A percentile compares a stretch with the other conserved stretches of the same genome.
phyloP scores from a whole-genome alignment of 2,888 invertebrate species.

The Campaea margaritaria region DNA sequence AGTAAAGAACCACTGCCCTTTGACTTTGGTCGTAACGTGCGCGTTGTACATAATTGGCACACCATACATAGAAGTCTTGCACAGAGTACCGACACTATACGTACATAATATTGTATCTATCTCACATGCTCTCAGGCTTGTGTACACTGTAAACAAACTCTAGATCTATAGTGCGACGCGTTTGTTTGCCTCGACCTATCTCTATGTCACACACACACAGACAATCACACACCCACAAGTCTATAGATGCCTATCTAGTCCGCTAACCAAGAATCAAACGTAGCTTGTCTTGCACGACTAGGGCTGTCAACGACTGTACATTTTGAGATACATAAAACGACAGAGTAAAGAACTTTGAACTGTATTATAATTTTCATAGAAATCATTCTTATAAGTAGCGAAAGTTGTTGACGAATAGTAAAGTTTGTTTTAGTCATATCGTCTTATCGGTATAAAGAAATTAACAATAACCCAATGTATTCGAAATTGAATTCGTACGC shows the following conservation, averaged over 20 bases:
- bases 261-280: conserved; percentile 23
- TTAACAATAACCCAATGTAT: neutral
- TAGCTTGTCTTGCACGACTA: conserved; percentile 26
- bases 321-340: neutral
- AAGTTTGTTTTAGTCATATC: too few relatives aligned
- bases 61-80: conserved; percentile 17
- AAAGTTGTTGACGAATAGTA: too few relatives aligned
- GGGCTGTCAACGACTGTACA: conserved; percentile 14
- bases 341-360: neutral
- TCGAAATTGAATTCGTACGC: conserved; percentile 5
- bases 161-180: conserved; percentile 41
- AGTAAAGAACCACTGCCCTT: conserved; percentile 21
- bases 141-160: conserved; percentile 54
- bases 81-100: conserved; percentile 10
- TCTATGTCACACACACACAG: conserved; percentile 36
- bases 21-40: conserved; percentile 5
- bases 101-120: conserved; percentile 18
- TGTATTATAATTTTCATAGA: neutral
- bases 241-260: conserved; percentile 41
- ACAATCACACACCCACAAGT: conserved; percentile 26
- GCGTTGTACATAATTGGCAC: conserved; percentile 31
- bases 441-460: too few relatives aligned
- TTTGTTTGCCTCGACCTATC: conserved; percentile 63
- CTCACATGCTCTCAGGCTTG: conserved; percentile 16
- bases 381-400: too few relatives aligned